Evolutionary conservation across 2,113 vertebrate genomes (phyloP).

Genomic region (Brevimyrus niger): DNA sequence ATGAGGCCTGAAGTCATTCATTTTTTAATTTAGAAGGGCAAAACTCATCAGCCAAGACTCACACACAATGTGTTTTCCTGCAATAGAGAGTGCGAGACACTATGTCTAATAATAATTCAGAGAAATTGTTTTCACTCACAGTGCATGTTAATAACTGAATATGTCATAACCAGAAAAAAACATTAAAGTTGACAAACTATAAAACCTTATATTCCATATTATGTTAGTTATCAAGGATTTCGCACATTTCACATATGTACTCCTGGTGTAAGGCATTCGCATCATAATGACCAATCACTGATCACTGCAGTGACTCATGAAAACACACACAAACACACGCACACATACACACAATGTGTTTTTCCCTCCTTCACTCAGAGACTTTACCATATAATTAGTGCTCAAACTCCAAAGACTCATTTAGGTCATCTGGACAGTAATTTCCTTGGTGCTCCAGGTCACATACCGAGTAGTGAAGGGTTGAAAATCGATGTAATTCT

Average conservation of each 20-base stretch:
- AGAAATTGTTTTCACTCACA: neutral
- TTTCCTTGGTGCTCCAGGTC: constrained; percentile 14
- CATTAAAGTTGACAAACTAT: neutral
- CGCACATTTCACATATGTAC: neutral
- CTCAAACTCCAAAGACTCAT: constrained; percentile 1
- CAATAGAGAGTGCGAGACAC: neutral
- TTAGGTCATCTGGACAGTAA: constrained; percentile 24
- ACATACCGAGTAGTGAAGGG: constrained; percentile 7
- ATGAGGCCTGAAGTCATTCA: neutral
- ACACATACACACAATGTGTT: neutral
- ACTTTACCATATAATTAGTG: neutral
- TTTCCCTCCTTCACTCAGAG: neutral
- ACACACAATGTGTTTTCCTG: neutral
- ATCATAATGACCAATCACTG: neutral
- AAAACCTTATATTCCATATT: neutral
- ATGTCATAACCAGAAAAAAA: neutral
- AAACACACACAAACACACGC: neutral
- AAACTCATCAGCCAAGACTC: neutral
- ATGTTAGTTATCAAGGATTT: neutral
- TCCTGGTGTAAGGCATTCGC: neutral
- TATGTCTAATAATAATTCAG: neutral
- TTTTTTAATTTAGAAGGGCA: neutral
- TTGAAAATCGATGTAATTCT: constrained; percentile 9
- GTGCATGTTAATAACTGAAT: neutral
- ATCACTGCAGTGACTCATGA: neutral